phyloP scores from a whole-genome alignment of 2,888 invertebrate genomes.

The Argynnis bischoffii region DNA sequence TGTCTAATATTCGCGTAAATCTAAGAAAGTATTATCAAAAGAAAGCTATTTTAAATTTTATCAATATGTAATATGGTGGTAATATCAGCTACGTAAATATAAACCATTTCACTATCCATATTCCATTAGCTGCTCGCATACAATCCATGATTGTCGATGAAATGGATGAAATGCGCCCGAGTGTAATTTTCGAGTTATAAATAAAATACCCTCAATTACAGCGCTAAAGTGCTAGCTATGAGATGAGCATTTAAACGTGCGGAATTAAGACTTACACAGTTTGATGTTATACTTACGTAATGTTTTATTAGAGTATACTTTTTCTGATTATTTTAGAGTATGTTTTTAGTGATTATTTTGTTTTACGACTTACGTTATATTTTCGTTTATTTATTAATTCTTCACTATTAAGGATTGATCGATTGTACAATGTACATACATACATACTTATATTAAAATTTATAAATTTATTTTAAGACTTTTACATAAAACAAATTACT shows the following conservation, averaged over 20 bases:
- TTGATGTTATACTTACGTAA: background rate
- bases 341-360: too few relatives aligned
- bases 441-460: too few relatives aligned
- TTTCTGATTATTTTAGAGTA: too few relatives aligned
- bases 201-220: conserved; percentile 65
- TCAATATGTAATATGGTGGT: conserved; percentile 27
- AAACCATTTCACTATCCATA: conserved; percentile 42
- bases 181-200: conserved; percentile 66
- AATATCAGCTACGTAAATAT: conserved; percentile 49
- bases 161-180: conserved; percentile 48
- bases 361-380: too few relatives aligned
- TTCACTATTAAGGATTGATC: too few relatives aligned
- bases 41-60: background rate
- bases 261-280: conserved; percentile 15
- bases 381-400: too few relatives aligned
- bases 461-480: too few relatives aligned
- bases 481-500: too few relatives aligned
- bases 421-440: too few relatives aligned
- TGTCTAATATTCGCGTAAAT: too few relatives aligned
- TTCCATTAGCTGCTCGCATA: conserved; percentile 54
- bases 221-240: conserved; percentile 47
- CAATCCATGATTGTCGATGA: conserved; percentile 64
- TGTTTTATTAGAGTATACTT: background rate
- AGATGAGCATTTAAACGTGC: conserved; percentile 21
- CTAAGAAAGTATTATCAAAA: too few relatives aligned